phyloP scores from a whole-genome alignment of 2,113 vertebrate species.

The Ramphastos sulfuratus region DNA sequence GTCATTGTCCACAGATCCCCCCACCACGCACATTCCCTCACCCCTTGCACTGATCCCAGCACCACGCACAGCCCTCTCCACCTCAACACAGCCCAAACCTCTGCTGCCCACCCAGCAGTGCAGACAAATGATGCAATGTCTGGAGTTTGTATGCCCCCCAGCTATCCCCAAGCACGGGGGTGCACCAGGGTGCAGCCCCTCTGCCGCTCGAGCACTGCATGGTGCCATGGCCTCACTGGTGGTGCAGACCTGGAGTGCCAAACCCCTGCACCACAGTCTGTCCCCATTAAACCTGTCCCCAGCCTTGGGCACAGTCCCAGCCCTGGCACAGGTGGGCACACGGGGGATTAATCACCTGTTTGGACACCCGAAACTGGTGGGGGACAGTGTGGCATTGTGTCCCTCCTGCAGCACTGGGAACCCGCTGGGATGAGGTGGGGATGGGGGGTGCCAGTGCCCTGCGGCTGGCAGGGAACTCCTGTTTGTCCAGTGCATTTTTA shows the following conservation, averaged over 20 bases:
- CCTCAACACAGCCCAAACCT: background rate
- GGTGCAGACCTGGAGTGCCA: fast-evolving
- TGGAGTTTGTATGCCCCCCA: background rate
- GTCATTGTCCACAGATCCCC: background rate
- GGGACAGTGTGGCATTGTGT: background rate
- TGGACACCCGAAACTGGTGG: fast-evolving
- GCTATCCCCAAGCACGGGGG: background rate
- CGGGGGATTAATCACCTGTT: fast-evolving
- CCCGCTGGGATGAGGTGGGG: background rate
- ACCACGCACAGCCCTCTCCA: background rate
- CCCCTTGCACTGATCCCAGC: too few relatives aligned
- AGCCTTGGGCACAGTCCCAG: background rate
- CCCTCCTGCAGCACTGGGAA: background rate
- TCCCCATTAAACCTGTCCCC: background rate
- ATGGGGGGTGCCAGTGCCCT: background rate
- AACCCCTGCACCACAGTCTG: background rate
- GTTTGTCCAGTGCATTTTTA: constrained; percentile 32
- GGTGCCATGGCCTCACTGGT: background rate
- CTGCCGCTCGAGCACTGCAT: too few relatives aligned
- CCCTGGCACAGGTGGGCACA: background rate
- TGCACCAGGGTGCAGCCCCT: background rate
- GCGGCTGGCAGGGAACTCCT: background rate
- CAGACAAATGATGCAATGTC: fast-evolving
- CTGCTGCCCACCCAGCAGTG: background rate
- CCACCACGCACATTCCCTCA: background rate